A percentile compares a stretch with the other conserved stretches of the same genome.
Conservation (phyloP, 2,888 invertebrate species). For the Aquatica leii region DNA sequence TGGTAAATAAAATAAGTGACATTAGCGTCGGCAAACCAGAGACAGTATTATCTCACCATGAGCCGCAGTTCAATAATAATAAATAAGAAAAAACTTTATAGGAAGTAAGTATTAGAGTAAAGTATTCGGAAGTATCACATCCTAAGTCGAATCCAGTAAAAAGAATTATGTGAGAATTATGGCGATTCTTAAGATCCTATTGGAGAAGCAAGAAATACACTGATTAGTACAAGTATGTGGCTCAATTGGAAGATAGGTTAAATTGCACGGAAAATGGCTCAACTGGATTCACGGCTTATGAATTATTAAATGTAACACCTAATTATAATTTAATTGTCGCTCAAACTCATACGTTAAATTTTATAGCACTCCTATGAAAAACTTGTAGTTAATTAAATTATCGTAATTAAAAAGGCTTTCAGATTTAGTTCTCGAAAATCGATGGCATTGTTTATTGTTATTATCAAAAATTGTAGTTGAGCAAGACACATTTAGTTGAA, state of each 20-base stretch:
- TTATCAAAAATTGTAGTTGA: no score
- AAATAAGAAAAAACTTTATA: background rate
- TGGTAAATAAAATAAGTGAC: background rate
- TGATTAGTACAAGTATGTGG: background rate
- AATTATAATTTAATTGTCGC: no score
- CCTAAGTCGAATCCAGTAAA: background rate
- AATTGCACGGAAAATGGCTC: background rate
- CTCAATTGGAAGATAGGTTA: background rate
- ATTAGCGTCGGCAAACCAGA: background rate
- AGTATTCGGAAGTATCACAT: background rate
- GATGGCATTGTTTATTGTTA: no score
- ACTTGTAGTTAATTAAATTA: no score
- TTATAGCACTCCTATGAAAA: no score
- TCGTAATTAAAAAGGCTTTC: no score
- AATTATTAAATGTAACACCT: background rate
- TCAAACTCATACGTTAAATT: no score
- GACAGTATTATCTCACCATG: slow-evolving; percentile 9
- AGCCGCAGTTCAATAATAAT: background rate
- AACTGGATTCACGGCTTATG: background rate
- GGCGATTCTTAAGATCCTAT: background rate
- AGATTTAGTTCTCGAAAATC: no score
- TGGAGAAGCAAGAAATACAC: slow-evolving; percentile 2
- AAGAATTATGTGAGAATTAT: slow-evolving; percentile 4
- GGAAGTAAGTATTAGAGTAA: background rate
- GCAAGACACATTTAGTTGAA: no score